Evolutionary conservation across 2,797 vertebrate species (phyloP).

Genomic region (Diplodus puntazzo): DNA sequence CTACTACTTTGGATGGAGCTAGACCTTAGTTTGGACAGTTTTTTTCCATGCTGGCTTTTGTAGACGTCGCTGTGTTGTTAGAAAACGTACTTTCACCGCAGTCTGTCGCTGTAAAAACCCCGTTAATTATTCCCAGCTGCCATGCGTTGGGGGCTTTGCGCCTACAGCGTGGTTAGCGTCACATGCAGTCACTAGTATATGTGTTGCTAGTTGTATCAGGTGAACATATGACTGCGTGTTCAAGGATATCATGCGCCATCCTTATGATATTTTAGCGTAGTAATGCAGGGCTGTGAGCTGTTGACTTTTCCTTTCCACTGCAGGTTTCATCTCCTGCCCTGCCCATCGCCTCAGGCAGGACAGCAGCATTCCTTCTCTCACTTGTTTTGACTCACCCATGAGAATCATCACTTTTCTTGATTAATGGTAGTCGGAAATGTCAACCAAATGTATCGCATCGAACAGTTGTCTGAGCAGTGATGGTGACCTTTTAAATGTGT

Average conservation of each 20-base stretch:
- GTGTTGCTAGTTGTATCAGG: neutral
- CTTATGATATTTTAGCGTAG: accelerated
- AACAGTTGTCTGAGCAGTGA: neutral
- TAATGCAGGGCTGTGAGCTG: slow-evolving; percentile 9
- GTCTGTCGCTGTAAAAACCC: neutral
- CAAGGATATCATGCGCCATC: accelerated
- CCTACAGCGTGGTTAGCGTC: neutral
- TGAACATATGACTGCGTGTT: too few species aligned
- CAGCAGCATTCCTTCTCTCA: slow-evolving; percentile 67
- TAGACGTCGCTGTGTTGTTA: neutral
- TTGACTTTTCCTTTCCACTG: slow-evolving; percentile 49
- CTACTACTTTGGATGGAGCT: accelerated
- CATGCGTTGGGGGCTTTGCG: slow-evolving; percentile 25
- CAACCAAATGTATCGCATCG: neutral
- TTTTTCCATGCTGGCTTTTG: accelerated
- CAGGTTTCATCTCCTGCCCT: slow-evolving; percentile 55
- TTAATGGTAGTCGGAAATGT: neutral
- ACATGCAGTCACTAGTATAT: neutral
- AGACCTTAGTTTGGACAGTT: accelerated
- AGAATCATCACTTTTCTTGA: neutral
- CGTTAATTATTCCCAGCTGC: slow-evolving; percentile 24
- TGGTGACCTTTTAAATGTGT: neutral
- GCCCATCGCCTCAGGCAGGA: slow-evolving; percentile 76
- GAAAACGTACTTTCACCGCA: neutral
- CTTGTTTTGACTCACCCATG: slow-evolving; percentile 53